These are phyloP conservation scores for Pachyuromys duprasi DNA, from an alignment of 2,797 vertebrate genomes.

Conservation along the genomic window DNA sequence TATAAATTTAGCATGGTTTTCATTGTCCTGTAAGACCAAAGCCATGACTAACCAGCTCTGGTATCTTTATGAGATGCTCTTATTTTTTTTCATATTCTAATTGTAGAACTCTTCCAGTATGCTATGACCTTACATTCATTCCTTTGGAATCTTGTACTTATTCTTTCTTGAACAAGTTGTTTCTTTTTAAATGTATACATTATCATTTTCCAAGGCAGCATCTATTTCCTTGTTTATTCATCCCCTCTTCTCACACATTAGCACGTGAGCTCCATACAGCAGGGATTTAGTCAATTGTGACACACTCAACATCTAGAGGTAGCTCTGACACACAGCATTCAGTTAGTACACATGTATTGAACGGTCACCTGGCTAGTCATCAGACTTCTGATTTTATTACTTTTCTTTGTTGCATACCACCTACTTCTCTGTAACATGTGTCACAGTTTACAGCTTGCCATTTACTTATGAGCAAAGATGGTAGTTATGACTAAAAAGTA, in stretches of 20 bases:
- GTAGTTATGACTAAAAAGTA: conserved; percentile 17
- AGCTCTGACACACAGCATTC: not conserved
- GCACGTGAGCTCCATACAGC: not conserved
- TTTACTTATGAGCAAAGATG: not conserved
- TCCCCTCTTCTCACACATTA: not conserved
- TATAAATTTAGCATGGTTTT: conserved; percentile 41
- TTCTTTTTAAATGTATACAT: not conserved
- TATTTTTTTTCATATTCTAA: conserved; percentile 25
- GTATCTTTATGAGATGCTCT: not conserved
- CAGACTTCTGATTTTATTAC: not conserved
- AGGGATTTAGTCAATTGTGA: not conserved
- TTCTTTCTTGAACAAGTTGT: not conserved
- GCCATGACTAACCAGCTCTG: not conserved
- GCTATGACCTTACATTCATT: not conserved
- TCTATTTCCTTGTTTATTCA: conserved; percentile 18
- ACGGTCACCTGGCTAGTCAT: conserved; percentile 44
- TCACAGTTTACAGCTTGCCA: conserved; percentile 3
- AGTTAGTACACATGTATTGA: conserved; percentile 6
- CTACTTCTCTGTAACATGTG: not conserved
- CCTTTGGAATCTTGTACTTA: not conserved
- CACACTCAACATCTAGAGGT: not conserved
- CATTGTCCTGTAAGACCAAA: not conserved
- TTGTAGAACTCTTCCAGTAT: conserved; percentile 6
- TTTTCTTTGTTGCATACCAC: not conserved
- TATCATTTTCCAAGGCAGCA: not conserved